These are phyloP conservation scores for Aphodius granarius DNA, from an alignment of 2,888 invertebrate species.

Conservation along the genomic window DNA sequence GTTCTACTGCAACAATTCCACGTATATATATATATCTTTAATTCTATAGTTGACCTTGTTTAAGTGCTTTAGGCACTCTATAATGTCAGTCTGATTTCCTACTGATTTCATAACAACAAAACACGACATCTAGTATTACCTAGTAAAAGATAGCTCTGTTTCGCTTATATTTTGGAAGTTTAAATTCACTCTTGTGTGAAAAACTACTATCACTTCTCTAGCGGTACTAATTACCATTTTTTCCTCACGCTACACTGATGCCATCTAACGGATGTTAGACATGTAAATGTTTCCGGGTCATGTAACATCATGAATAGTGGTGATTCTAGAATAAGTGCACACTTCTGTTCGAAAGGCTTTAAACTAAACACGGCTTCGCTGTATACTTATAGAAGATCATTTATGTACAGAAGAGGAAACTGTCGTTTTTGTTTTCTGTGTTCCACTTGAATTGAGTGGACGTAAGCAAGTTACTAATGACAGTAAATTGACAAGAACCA, in stretches of 20 bases:
- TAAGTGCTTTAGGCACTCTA: neutral
- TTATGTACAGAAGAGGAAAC: neutral
- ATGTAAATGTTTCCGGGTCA: neutral
- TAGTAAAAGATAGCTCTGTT: neutral
- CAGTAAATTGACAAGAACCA: neutral
- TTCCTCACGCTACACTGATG: neutral
- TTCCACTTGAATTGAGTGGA: neutral
- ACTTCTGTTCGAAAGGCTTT: neutral
- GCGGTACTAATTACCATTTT: neutral
- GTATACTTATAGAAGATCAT: neutral
- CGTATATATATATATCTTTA: neutral
- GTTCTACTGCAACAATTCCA: neutral
- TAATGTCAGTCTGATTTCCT: neutral
- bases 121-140: neutral
- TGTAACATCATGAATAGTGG: neutral
- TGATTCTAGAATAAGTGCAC: neutral
- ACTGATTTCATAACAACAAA: neutral
- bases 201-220: neutral
- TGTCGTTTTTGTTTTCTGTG: neutral
- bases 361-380: neutral
- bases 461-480: neutral
- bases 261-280: neutral
- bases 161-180: neutral
- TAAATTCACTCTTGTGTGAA: neutral
- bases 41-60: neutral